phyloP scores from a whole-genome alignment of 2,113 vertebrate genomes.

The Strigops habroptila region DNA sequence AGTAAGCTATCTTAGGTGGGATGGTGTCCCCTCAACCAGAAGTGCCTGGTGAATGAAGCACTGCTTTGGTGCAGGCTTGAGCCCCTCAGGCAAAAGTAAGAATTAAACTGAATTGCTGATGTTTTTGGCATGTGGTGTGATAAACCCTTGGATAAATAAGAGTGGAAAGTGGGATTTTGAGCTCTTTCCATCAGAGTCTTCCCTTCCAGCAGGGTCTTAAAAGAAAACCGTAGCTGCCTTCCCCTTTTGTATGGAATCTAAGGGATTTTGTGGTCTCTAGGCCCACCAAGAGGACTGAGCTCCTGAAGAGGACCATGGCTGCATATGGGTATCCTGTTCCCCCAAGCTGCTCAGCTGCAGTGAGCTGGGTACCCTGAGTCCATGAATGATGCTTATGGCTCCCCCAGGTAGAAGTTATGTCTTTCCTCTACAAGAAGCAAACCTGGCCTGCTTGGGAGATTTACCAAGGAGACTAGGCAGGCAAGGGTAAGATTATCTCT shows the following conservation, averaged over 20 bases:
- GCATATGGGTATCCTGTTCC: accelerated
- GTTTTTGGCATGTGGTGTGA: background rate
- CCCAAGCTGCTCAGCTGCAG: background rate
- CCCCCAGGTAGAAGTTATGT: accelerated
- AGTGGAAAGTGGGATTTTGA: background rate
- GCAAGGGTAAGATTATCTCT: background rate
- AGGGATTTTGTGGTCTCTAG: background rate
- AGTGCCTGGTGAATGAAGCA: background rate
- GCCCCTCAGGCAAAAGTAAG: background rate
- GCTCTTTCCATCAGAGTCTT: background rate
- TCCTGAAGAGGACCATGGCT: background rate
- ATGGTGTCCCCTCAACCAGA: background rate
- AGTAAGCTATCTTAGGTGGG: background rate
- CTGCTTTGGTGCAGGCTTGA: background rate
- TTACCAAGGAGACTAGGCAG: background rate
- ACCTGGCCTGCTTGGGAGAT: background rate
- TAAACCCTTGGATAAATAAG: background rate
- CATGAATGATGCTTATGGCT: background rate
- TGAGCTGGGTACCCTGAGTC: background rate
- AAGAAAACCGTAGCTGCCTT: background rate
- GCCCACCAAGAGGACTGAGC: background rate
- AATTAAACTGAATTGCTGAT: background rate
- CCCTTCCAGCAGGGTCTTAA: background rate
- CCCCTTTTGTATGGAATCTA: background rate
- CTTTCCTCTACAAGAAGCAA: accelerated